Evolutionary conservation across 2,797 vertebrate species (phyloP).

Genomic region (Mionectes olivaceus): DNA sequence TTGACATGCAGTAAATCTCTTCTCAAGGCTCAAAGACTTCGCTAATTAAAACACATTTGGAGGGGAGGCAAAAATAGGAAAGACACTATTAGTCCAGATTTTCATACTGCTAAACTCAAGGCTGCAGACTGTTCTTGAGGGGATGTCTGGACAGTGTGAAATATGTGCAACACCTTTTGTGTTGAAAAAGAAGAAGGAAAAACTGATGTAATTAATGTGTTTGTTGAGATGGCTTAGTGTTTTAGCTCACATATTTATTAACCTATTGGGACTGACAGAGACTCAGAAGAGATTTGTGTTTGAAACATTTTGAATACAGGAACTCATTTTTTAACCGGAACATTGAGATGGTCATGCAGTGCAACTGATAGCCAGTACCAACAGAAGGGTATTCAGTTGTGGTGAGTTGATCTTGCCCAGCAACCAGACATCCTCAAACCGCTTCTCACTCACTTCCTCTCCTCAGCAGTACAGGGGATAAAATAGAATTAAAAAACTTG

Average conservation of each 20-base stretch:
- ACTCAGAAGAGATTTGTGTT: neutral
- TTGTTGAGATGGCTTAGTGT: neutral
- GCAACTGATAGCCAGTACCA: neutral
- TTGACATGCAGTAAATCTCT: slow-evolving; percentile 34
- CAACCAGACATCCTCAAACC: neutral
- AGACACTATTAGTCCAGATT: neutral
- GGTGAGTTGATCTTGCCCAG: neutral
- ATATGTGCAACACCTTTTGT: neutral
- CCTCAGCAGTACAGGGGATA: neutral
- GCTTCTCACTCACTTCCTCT: neutral
- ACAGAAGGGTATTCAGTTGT: neutral
- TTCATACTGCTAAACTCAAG: slow-evolving; percentile 3
- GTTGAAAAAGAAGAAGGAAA: neutral
- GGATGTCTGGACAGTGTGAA: neutral
- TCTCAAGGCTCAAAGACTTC: neutral
- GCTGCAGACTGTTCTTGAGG: neutral
- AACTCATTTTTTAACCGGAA: neutral
- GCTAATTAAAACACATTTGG: slow-evolving; percentile 22
- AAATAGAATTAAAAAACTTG: neutral
- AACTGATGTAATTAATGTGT: neutral
- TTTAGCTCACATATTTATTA: neutral
- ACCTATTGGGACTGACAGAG: neutral
- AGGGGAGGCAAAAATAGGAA: neutral
- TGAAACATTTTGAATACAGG: neutral
- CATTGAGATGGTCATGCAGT: neutral